phyloP scores from a whole-genome alignment of 2,888 invertebrate genomes.

The Oligia fasciuncula region DNA sequence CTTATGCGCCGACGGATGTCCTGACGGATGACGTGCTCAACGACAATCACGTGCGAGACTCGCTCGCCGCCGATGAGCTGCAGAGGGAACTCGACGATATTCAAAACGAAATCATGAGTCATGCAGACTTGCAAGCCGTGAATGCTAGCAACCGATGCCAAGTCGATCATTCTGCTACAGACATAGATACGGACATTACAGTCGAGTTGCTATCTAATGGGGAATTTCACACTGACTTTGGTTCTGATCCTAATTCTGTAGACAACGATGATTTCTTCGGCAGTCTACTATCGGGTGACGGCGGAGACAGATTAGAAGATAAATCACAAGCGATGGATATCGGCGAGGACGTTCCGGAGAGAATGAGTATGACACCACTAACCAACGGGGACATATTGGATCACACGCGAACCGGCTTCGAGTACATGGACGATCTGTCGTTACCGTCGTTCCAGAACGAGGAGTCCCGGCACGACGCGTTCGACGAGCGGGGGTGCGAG shows the following conservation, averaged over 20 bases:
- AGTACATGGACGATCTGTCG: conserved; percentile 86
- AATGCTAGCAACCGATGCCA: conserved; percentile 70
- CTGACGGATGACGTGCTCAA: conserved; percentile 80
- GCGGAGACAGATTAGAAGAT: conserved; percentile 74
- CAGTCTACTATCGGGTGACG: conserved; percentile 79
- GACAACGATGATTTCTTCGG: conserved; percentile 85
- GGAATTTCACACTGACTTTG: conserved; percentile 82
- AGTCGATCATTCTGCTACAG: conserved; percentile 69
- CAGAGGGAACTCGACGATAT: conserved; percentile 86
- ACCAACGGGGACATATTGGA: conserved; percentile 85
- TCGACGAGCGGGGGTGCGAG: conserved; percentile 80
- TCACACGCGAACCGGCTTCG: conserved; percentile 82
- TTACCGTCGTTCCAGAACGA: conserved; percentile 85
- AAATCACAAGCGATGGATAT: conserved; percentile 83
- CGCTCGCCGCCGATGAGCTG: conserved; percentile 83
- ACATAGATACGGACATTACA: conserved; percentile 79
- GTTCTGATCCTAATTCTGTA: conserved; percentile 77
- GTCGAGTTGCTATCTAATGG: conserved; percentile 78
- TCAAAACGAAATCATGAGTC: conserved; percentile 85
- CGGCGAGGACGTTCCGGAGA: conserved; percentile 80
- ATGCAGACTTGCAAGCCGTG: conserved; percentile 80
- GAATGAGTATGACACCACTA: conserved; percentile 83
- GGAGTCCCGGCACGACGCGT: conserved; percentile 77
- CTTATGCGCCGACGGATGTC: conserved; percentile 81
- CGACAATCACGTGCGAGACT: conserved; percentile 77